Evolutionary conservation across 2,797 vertebrate genomes (phyloP), one percentile per base, ranked within the genome.

Genomic region (Melopsittacus undulatus): DNA sequence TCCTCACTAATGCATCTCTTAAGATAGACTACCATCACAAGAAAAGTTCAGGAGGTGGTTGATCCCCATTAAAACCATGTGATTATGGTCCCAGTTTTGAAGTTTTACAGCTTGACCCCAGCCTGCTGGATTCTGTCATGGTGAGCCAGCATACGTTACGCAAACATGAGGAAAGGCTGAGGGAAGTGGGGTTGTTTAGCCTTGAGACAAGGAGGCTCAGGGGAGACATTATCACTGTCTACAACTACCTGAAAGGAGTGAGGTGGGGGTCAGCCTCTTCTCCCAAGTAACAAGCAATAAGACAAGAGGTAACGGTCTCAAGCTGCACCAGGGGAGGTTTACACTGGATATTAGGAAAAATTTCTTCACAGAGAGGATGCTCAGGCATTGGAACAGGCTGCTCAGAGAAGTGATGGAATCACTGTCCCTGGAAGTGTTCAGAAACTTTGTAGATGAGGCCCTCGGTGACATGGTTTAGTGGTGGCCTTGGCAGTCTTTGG

Each of bases 1-100:
- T 95, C 52, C 61, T 87, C 68, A 56, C 52, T 92, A 94, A 92
- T 90, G 79, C 42, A 52, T 67, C 61, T 85, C 61, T 89, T 80
- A 87, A 92, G 82, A 80, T 63, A 92, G 61, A 52, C 29, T 83
- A 11, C 13, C 7, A 1, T 83, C 91, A 91, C 48, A 96, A 79
- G 76, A 94, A 91, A 32, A 19, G 45, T 64, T 87, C 52, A 63
- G 69, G 43, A 89, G 72, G 66, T 90, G 67, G 63, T 9, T 94
- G 84, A 87, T 87, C 69, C 38, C 64, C 68, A 49, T 83, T 72
- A 73, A 87, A 93, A 56, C 32, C 51, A 30, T 75, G 36, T 26
- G 52, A 80, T 87, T 87, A 46, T 42, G 45, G 23, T 89, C 45
- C 52, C 64, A 42, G 45, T 85, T 94, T 70, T 83, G 67, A 59